Evolutionary conservation across 1,140 invertebrate species (phyloP).

Genomic region (Physella acuta): DNA sequence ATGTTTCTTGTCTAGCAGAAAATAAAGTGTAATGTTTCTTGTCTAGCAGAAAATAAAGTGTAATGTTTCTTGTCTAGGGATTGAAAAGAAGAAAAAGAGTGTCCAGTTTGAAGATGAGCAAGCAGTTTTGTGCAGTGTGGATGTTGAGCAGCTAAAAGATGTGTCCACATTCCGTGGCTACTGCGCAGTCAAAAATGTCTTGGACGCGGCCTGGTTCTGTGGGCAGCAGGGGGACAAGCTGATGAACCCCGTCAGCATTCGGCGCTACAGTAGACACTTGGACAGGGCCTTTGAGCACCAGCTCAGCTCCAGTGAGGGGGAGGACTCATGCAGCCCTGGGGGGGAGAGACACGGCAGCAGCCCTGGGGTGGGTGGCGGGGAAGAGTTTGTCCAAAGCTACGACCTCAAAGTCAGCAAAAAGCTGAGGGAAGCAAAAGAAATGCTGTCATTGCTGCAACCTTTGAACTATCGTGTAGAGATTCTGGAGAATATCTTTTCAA

Average conservation of each 20-base stretch:
- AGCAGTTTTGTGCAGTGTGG: too few species aligned
- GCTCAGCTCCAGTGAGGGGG: constrained; percentile 35
- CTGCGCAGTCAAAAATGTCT: constrained; percentile 53
- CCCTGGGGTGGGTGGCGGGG: neutral
- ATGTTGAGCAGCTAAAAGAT: constrained; percentile 49
- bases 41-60: too few species aligned
- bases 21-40: too few species aligned
- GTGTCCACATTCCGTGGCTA: constrained; percentile 51
- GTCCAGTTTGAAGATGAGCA: too few species aligned
- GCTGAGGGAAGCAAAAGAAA: constrained; percentile 40
- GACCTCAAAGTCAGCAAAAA: constrained; percentile 43
- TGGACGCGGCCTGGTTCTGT: constrained; percentile 52
- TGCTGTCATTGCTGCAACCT: constrained; percentile 52
- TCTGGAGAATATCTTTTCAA: constrained; percentile 61
- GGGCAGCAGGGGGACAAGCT: constrained; percentile 40
- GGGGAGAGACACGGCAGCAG: neutral
- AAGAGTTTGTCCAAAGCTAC: constrained; percentile 43
- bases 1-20: too few species aligned
- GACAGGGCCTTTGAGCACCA: constrained; percentile 21
- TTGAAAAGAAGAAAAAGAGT: too few species aligned
- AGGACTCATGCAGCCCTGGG: constrained; percentile 26
- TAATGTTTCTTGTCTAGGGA: too few species aligned
- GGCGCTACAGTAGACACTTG: constrained; percentile 9
- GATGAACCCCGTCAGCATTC: constrained; percentile 39
- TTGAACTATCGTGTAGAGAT: constrained; percentile 59